Percentiles rank a stretch among this genome's conserved stretches.
Conservation (phyloP, 2,888 invertebrate species). For the Subacronicta megacephala region DNA sequence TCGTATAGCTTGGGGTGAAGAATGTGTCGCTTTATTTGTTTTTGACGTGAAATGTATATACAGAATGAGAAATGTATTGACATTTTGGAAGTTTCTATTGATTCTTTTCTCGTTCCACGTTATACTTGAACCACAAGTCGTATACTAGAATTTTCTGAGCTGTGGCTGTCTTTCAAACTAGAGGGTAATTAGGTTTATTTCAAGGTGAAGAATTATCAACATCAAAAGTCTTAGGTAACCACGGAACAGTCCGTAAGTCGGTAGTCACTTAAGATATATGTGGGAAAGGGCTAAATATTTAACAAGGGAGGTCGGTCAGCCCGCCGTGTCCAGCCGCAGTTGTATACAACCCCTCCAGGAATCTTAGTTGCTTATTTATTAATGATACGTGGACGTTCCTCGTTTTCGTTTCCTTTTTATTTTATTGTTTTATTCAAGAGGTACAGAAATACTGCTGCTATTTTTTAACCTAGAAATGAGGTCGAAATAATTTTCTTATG, state of each 20-base stretch:
- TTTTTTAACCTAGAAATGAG: constrained; percentile 40
- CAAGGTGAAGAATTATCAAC: constrained; percentile 23
- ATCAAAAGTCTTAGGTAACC: constrained; percentile 36
- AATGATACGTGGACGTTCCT: constrained; percentile 49
- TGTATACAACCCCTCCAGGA: constrained; percentile 39
- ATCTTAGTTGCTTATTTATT: constrained; percentile 57
- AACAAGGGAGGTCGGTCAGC: constrained; percentile 35
- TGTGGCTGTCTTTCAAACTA: too few species aligned
- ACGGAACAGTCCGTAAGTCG: constrained; percentile 41
- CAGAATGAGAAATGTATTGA: constrained; percentile 3
- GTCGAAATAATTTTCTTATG: constrained; percentile 26
- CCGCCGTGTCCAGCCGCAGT: constrained; percentile 36
- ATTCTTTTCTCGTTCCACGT: background rate
- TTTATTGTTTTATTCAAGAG: constrained; percentile 57
- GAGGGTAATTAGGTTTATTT: background rate
- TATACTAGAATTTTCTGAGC: background rate
- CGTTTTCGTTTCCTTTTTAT: constrained; percentile 51
- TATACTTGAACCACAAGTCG: too few species aligned
- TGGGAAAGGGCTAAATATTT: constrained; percentile 56
- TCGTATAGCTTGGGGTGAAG: constrained; percentile 31
- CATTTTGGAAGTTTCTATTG: background rate
- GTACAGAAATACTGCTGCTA: constrained; percentile 37
- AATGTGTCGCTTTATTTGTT: constrained; percentile 43
- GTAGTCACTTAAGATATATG: constrained; percentile 53
- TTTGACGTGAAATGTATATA: constrained; percentile 34